These are phyloP conservation scores for Rhinogobius similis DNA, from an alignment of 2,113 vertebrate genomes.

Conservation along the genomic window DNA sequence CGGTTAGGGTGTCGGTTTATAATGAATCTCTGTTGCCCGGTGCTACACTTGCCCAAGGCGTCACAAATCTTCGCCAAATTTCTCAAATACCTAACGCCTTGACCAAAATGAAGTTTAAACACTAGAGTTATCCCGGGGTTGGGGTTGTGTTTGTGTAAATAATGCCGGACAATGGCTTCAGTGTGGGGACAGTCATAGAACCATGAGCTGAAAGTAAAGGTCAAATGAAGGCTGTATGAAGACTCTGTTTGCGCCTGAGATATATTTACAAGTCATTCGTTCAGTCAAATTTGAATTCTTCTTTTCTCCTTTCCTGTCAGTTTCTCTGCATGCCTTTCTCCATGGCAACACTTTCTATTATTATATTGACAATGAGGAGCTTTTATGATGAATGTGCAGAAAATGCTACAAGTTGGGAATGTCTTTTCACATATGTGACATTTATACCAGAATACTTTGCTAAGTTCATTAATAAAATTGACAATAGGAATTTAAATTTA, in stretches of 20 bases:
- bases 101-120: neutral
- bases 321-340: conserved; percentile 9
- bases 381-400: neutral
- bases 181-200: conserved; percentile 43
- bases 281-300: conserved; percentile 23
- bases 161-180: conserved; percentile 47
- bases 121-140: neutral
- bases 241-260: conserved; percentile 43
- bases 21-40: neutral
- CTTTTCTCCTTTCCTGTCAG: conserved; percentile 19
- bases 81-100: neutral
- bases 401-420: neutral
- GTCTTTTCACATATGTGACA: neutral
- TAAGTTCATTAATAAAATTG: too few relatives aligned
- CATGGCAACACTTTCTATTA: neutral
- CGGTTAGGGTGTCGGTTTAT: neutral
- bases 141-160: conserved; percentile 44
- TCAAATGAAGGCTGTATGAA: conserved; percentile 22
- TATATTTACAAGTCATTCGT: conserved; percentile 40
- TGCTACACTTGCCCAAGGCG: neutral
- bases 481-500: too few relatives aligned
- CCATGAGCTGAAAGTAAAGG: conserved; percentile 38
- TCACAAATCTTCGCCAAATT: conserved; percentile 5
- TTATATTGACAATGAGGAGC: neutral
- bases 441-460: neutral